Evolutionary conservation across 2,888 invertebrate genomes (phyloP).

Genomic region (Idaea biselata): DNA sequence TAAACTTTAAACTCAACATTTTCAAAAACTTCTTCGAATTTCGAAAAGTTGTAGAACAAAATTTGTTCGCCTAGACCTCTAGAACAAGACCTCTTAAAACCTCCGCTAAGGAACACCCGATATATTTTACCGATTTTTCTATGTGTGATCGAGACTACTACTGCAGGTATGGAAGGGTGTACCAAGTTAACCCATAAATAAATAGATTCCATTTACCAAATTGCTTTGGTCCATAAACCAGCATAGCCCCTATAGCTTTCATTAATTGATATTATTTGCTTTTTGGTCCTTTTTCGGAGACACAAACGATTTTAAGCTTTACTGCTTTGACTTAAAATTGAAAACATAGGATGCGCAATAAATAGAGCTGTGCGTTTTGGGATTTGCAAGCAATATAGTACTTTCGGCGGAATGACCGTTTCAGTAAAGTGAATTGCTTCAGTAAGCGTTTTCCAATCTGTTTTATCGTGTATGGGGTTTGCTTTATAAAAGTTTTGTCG

Average conservation of each 20-base stretch:
- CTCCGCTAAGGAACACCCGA: too few species aligned
- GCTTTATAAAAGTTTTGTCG: background rate
- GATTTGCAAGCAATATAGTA: constrained; percentile 38
- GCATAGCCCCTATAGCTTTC: constrained; percentile 25
- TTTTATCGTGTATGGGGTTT: background rate
- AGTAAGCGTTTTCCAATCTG: constrained; percentile 26
- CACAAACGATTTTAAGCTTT: constrained; percentile 7
- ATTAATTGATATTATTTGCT: constrained; percentile 25
- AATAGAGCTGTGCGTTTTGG: constrained; percentile 51
- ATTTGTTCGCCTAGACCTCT: too few species aligned
- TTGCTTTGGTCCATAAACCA: constrained; percentile 36
- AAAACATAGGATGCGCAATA: constrained; percentile 1
- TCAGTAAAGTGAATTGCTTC: constrained; percentile 38
- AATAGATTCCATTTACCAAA: constrained; percentile 32
- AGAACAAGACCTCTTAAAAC: too few species aligned
- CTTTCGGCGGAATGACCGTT: constrained; percentile 23
- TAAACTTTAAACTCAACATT: too few species aligned
- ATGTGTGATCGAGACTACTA: background rate
- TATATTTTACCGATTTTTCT: too few species aligned
- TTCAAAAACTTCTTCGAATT: too few species aligned
- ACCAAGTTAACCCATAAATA: constrained; percentile 2
- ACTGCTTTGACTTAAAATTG: constrained; percentile 7
- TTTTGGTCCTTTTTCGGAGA: constrained; percentile 8
- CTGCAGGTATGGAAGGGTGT: background rate
- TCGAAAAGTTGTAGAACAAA: too few species aligned